These are phyloP conservation scores for Drosophila ohnishii DNA, from an alignment of 1,140 invertebrate species.

Conservation along the genomic window DNA sequence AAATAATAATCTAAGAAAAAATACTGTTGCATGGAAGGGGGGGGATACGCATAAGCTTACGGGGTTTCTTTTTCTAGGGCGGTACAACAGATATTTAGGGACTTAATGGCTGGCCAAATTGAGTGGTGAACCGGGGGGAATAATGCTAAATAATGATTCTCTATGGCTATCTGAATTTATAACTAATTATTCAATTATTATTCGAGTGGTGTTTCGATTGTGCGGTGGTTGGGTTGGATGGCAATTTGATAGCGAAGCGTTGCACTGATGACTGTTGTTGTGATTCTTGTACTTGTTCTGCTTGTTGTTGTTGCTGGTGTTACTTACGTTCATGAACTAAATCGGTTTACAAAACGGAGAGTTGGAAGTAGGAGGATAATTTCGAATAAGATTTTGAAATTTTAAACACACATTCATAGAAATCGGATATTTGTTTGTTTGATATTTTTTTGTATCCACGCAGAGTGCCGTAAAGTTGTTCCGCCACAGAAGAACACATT, in stretches of 20 bases:
- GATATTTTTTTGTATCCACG: conserved; percentile 48
- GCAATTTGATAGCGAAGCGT: conserved; percentile 47
- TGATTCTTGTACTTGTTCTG: conserved; percentile 28
- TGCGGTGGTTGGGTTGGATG: conserved; percentile 42
- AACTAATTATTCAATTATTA: background rate
- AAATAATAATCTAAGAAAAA: conserved; percentile 8
- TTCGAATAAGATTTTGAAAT: conserved; percentile 30
- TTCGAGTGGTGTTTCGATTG: conserved; percentile 15
- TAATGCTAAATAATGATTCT: conserved; percentile 27
- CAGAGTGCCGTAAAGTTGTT: conserved; percentile 55
- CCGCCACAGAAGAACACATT: conserved; percentile 63
- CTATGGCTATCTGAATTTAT: conserved; percentile 8
- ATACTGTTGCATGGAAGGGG: conserved; percentile 2
- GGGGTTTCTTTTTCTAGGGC: background rate
- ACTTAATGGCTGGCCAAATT: conserved; percentile 13
- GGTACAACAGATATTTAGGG: conserved; percentile 9
- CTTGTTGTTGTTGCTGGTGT: conserved; percentile 28
- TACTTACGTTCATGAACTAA: conserved; percentile 78
- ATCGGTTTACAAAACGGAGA: conserved; percentile 48
- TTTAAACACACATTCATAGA: conserved; percentile 23
- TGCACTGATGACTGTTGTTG: conserved; percentile 45
- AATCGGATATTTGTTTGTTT: conserved; percentile 26
- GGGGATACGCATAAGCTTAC: conserved; percentile 28
- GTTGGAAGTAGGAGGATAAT: conserved; percentile 25
- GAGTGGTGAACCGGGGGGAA: conserved; percentile 9